phyloP scores from a whole-genome alignment of 1,140 invertebrate genomes.

The Cecropterus lyciades region DNA sequence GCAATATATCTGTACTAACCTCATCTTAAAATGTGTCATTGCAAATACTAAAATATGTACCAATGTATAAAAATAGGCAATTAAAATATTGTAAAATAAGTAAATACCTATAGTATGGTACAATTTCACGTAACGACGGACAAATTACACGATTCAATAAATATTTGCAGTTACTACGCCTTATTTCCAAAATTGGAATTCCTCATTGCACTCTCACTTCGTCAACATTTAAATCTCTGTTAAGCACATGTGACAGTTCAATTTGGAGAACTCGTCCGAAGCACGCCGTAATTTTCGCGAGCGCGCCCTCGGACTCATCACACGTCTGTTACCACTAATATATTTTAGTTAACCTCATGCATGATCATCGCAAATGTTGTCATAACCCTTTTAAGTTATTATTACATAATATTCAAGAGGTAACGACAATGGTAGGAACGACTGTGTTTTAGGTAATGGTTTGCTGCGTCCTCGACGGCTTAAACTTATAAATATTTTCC shows the following conservation, averaged over 20 bases:
- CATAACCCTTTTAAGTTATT: too few species aligned
- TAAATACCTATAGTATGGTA: too few species aligned
- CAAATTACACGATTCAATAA: too few species aligned
- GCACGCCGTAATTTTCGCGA: not conserved
- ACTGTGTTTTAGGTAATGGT: too few species aligned
- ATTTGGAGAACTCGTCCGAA: conserved; percentile 1
- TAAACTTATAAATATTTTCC: not conserved
- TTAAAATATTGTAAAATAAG: too few species aligned
- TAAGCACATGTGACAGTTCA: conserved; percentile 11
- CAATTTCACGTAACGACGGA: too few species aligned
- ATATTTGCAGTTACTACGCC: not conserved
- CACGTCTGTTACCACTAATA: not conserved
- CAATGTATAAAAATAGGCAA: too few species aligned
- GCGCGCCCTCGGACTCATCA: not conserved
- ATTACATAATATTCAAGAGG: not conserved
- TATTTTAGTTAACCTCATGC: not conserved
- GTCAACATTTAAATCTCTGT: conserved; percentile 7
- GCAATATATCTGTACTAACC: too few species aligned
- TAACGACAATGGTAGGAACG: not conserved
- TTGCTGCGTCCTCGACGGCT: too few species aligned
- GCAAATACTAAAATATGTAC: too few species aligned
- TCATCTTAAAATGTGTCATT: too few species aligned
- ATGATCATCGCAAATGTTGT: too few species aligned
- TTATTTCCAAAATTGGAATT: not conserved
- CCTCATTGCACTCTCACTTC: conserved; percentile 12